Base-by-base conservation (phyloP, 2,888 invertebrate genomes). In the Dynastes hyllus region DNA sequence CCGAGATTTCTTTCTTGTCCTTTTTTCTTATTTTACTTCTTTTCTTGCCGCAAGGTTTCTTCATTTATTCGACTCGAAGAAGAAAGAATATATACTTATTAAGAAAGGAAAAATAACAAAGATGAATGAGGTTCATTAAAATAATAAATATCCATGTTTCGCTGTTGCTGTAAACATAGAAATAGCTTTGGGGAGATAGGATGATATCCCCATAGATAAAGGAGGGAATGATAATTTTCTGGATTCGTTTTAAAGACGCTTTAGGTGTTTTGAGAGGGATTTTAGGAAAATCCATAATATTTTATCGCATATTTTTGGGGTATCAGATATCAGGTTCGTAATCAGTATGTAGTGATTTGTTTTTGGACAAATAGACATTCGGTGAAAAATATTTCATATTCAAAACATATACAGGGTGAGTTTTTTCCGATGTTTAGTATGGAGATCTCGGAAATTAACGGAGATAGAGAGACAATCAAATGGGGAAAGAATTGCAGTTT, bases 101-200 rank as follows among this genome's bases (percentile, higher is more conserved):
- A 67, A 45, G 66, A 67, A 61, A 58, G 32, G 66, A 67, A 61
- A 58, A 73, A 73, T 73, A 58, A 73, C 73, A 73, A 73, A 73
- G 73, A 73, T 73, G 53, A 73, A 73, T 73, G 61, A 58, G 51
- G 40, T 40, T 61, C 61, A 73, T 73, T 73, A 73, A 73, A 53
- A 37, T 29, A 73, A 73, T 73, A 58, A 58, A 61, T 73, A 58
- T 70, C 50, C 45, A 45, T 8, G 45, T 51, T 53, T 29, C 50
- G 70, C 70, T 70, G 9, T 29, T 70, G 9, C 27, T 70, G 45
- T 45, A 45, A 45, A 45, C 45, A 8, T 45, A 45, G 11, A 45
- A 45, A 45, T 45, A 45, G 11, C 45, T 45, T 11, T 37, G 32
- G 51, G 9, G 45, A 27, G 45, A 32, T 63, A n/a, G 11, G 6